phyloP scores from a whole-genome alignment of 1,140 invertebrate genomes.

The Phymorhynchus buccinoides region DNA sequence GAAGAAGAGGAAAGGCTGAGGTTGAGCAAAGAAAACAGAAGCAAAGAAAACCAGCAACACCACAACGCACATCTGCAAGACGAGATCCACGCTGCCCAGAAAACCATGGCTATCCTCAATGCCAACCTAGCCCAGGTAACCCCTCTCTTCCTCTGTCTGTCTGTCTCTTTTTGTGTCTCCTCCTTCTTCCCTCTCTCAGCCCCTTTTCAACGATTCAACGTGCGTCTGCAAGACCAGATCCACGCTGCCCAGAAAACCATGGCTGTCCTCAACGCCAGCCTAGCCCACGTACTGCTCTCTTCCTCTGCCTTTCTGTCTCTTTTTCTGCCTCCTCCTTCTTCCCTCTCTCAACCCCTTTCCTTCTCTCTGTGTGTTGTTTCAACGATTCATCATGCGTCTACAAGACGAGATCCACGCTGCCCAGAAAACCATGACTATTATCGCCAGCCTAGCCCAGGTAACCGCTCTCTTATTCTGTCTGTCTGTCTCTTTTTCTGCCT shows the following conservation, averaged over 20 bases:
- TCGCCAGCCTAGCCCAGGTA: constrained; percentile 26
- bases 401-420: background rate
- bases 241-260: background rate
- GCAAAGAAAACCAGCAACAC: background rate
- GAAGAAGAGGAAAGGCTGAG: background rate
- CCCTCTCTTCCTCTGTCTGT: background rate
- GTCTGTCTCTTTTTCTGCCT: background rate
- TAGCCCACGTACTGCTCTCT: no score
- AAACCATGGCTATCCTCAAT: constrained; percentile 15
- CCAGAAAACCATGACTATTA: constrained; percentile 3
- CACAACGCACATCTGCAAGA: background rate
- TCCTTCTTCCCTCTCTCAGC: background rate
- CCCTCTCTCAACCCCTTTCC: no score
- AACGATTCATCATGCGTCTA: background rate
- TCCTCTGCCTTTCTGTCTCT: no score
- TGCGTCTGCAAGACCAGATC: background rate
- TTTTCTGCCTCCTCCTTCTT: no score
- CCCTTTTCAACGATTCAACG: background rate
- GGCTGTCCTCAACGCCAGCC: constrained; percentile 12
- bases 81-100: background rate
- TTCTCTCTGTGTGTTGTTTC: no score
- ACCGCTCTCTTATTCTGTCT: background rate
- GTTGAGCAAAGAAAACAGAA: background rate
- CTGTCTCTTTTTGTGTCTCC: background rate
- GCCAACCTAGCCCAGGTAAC: constrained; percentile 20